A percentile compares a stretch with the other conserved stretches of the same genome.
Evolutionary conservation across 2,888 invertebrate species (phyloP).

Genomic region (Scrobipalpa atriplicella): DNA sequence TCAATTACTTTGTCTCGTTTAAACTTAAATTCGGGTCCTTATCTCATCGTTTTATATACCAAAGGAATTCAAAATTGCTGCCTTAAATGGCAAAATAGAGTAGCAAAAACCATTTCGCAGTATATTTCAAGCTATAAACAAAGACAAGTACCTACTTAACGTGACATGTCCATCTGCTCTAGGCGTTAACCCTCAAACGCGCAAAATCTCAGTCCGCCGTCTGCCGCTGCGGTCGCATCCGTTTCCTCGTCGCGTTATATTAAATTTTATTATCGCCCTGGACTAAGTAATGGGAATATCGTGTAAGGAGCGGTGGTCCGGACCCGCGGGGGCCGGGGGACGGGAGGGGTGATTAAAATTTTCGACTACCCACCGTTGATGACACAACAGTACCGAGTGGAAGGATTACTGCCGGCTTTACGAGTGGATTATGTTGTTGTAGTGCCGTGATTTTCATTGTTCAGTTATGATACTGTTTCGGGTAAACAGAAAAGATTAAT

Average conservation of each 20-base stretch:
- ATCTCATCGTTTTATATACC: too few species aligned
- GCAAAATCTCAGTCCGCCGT: slow-evolving; percentile 39
- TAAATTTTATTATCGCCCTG: slow-evolving; percentile 83
- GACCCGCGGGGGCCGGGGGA: slow-evolving; percentile 66
- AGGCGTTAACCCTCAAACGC: slow-evolving; percentile 15
- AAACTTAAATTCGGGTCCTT: too few species aligned
- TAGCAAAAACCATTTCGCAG: too few species aligned
- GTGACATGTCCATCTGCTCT: slow-evolving; percentile 20
- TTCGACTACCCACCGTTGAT: slow-evolving; percentile 75
- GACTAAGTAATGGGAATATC: slow-evolving; percentile 84
- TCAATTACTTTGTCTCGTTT: too few species aligned
- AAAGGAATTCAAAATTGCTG: too few species aligned
- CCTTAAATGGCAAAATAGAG: too few species aligned
- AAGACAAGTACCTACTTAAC: slow-evolving; percentile 1
- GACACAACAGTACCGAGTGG: slow-evolving; percentile 71
- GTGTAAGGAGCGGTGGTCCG: slow-evolving; percentile 81
- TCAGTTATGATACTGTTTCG: slow-evolving; percentile 25
- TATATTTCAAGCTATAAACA: background rate
- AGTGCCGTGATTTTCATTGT: slow-evolving; percentile 64
- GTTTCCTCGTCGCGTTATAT: slow-evolving; percentile 77
- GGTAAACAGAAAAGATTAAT: slow-evolving; percentile 14
- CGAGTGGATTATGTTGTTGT: slow-evolving; percentile 77
- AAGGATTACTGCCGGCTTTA: slow-evolving; percentile 79
- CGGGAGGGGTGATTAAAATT: slow-evolving; percentile 78
- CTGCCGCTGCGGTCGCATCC: slow-evolving; percentile 70